Percentiles rank a stretch among this genome's conserved stretches.
These are phyloP conservation scores for Umimayanthus kanabou DNA, from an alignment of 92 coral and sea anemone species.

Conservation along the genomic window DNA sequence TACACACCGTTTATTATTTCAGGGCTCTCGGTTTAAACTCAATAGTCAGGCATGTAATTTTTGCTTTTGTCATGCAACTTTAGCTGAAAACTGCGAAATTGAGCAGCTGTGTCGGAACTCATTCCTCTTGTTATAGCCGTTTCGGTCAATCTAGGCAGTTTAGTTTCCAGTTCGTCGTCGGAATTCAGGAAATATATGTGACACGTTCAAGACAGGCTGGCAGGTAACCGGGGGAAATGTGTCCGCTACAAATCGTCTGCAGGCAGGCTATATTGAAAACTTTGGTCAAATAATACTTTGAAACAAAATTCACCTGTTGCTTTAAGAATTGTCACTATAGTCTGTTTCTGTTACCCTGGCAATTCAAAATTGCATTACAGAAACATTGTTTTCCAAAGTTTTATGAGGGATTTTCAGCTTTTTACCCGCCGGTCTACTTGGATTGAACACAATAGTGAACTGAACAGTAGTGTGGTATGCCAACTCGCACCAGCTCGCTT, in stretches of 20 bases:
- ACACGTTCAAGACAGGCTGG: no score
- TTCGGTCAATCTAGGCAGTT: neutral
- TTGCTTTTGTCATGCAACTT: neutral
- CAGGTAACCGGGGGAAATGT: neutral
- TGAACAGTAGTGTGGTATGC: neutral
- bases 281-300: neutral
- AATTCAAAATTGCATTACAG: no score
- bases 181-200: no score
- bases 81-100: neutral
- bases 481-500: no score
- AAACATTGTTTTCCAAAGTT: no score
- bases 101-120: neutral
- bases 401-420: neutral
- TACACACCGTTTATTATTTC: no score
- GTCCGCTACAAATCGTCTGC: neutral
- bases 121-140: neutral
- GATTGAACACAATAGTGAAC: neutral
- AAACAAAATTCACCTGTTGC: neutral
- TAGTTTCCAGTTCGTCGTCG: neutral
- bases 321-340: neutral
- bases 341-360: neutral
- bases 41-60: neutral
- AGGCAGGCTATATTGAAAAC: neutral
- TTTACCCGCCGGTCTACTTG: neutral
- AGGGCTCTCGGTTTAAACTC: neutral